phyloP scores from a whole-genome alignment of 2,888 invertebrate species.

The Euplagia quadripunctaria region DNA sequence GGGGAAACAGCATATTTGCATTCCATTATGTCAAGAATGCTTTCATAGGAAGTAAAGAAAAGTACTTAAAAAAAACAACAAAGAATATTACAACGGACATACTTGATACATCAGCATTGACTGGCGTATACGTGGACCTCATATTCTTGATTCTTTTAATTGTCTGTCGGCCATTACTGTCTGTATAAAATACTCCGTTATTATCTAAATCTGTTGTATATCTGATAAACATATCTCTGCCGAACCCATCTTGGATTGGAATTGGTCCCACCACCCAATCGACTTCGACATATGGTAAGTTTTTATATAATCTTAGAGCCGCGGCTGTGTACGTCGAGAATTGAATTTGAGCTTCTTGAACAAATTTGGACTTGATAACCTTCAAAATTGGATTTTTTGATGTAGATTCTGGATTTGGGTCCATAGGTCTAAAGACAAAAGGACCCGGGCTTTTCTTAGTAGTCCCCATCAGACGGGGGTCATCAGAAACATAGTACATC shows the following conservation, averaged over 20 bases:
- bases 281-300: constrained; percentile 89
- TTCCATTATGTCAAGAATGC: no score
- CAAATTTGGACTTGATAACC: constrained; percentile 86
- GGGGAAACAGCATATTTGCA: no score
- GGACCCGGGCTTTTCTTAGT: constrained; percentile 93
- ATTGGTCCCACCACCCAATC: constrained; percentile 94
- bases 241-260: constrained; percentile 88
- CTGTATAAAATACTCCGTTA: constrained; percentile 93
- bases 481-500: constrained; percentile 90
- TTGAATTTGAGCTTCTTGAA: constrained; percentile 91
- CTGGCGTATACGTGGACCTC: constrained; percentile 55
- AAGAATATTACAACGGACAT: constrained; percentile 13
- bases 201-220: constrained; percentile 89
- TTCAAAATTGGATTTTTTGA: constrained; percentile 30
- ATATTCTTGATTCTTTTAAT: constrained; percentile 89
- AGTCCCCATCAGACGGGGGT: constrained; percentile 87
- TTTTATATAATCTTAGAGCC: constrained; percentile 90
- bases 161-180: constrained; percentile 96
- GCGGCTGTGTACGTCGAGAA: constrained; percentile 91
- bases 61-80: no score
- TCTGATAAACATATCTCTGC: constrained; percentile 93
- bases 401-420: constrained; percentile 43
- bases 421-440: constrained; percentile 91
- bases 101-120: constrained; percentile 64
- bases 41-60: no score